These are phyloP conservation scores for Eudasyphora cyanicolor DNA, from an alignment of 2,888 invertebrate species.

Conservation along the genomic window DNA sequence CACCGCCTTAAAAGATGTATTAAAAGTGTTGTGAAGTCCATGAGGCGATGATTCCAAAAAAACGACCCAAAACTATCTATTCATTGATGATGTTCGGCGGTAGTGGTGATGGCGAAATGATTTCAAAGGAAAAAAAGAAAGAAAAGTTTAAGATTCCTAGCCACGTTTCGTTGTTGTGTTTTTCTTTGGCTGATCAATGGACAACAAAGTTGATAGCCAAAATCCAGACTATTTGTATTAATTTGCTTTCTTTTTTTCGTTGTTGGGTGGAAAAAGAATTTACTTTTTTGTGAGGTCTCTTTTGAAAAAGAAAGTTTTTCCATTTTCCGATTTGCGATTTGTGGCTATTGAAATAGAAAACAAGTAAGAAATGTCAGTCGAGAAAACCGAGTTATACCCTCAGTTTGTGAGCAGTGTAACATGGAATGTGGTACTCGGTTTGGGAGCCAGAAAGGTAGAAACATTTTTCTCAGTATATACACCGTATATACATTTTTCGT, in stretches of 20 bases:
- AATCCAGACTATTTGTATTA: conserved; percentile 68
- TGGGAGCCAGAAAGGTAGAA: too few species aligned
- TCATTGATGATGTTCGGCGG: conserved; percentile 18
- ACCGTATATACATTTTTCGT: too few species aligned
- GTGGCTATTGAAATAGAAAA: conserved; percentile 41
- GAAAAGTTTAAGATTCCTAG: conserved; percentile 43
- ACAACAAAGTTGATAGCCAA: conserved; percentile 40
- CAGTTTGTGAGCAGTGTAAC: too few species aligned
- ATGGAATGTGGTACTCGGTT: too few species aligned
- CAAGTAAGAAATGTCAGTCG: conserved; percentile 1
- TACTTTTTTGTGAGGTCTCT: neutral
- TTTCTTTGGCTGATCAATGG: neutral
- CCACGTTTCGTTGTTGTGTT: conserved; percentile 1
- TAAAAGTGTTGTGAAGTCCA: conserved; percentile 19
- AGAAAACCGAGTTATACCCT: too few species aligned
- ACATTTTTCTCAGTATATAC: too few species aligned
- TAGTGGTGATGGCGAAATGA: conserved; percentile 43
- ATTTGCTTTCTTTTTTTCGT: conserved; percentile 63
- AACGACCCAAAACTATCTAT: conserved; percentile 22
- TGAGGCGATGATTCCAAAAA: conserved; percentile 42
- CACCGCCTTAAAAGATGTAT: conserved; percentile 57
- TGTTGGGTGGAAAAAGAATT: neutral
- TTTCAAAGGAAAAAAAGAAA: conserved; percentile 30
- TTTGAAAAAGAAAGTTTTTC: conserved; percentile 49
- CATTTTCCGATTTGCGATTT: conserved; percentile 42